Evolutionary conservation across 2,113 vertebrate genomes (phyloP).

Genomic region (Tringa solitaria): DNA sequence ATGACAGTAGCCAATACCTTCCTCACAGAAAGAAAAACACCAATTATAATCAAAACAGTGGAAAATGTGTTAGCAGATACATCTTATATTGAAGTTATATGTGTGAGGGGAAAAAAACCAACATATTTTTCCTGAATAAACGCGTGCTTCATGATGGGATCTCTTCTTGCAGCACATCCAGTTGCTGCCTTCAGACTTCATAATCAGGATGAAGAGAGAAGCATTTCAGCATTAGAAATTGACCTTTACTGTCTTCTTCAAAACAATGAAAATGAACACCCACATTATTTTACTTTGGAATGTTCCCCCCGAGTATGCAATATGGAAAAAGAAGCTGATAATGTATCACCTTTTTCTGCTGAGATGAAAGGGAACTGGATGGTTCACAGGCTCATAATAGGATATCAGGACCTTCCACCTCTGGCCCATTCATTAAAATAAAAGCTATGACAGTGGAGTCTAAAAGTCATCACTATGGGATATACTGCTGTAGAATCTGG

Average conservation of each 20-base stretch:
- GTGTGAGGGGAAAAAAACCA: background rate
- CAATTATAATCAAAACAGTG: background rate
- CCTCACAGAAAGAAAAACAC: background rate
- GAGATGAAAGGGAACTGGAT: background rate
- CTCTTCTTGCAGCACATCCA: background rate
- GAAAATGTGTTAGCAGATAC: background rate
- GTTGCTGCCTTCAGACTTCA: background rate
- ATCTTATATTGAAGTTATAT: background rate
- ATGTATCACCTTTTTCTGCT: background rate
- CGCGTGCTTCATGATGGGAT: background rate
- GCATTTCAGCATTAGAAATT: conserved; percentile 25
- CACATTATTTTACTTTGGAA: background rate
- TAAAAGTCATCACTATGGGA: background rate
- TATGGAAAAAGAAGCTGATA: background rate
- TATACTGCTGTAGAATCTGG: background rate
- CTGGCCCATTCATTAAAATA: conserved; percentile 14
- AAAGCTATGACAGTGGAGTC: background rate
- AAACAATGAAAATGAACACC: conserved; percentile 35
- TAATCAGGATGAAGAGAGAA: background rate
- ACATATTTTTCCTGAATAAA: background rate
- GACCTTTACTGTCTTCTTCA: conserved; percentile 25
- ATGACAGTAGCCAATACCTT: background rate
- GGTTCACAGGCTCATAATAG: background rate
- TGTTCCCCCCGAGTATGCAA: background rate
- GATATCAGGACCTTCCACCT: conserved; percentile 6